phyloP scores from a whole-genome alignment of 2,113 vertebrate genomes.

The Tetrao urogallus region DNA sequence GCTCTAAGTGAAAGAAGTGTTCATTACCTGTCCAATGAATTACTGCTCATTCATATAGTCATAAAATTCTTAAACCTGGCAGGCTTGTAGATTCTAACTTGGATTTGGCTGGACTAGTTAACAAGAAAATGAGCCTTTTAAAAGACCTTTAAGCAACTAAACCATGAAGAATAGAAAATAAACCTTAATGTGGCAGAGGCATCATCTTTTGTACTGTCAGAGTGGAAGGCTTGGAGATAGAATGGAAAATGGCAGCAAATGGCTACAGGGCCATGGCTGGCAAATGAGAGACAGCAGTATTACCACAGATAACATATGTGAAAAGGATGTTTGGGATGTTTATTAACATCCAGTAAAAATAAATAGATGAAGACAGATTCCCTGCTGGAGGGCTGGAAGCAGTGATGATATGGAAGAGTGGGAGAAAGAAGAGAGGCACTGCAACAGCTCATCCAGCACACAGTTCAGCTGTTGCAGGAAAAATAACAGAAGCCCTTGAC shows the following conservation, averaged over 20 bases:
- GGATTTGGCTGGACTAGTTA: background rate
- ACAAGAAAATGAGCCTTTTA: background rate
- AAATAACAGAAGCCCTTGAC: background rate
- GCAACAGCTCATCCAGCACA: background rate
- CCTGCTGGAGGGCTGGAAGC: background rate
- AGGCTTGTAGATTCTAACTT: background rate
- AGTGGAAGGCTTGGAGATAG: background rate
- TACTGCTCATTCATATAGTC: background rate
- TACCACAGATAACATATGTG: background rate
- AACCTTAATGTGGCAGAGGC: background rate
- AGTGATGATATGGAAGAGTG: background rate
- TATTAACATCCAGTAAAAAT: background rate
- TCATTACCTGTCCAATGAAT: background rate
- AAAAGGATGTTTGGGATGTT: background rate
- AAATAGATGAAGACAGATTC: background rate
- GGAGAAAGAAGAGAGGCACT: background rate
- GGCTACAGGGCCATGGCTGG: background rate
- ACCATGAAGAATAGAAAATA: background rate
- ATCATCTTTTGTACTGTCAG: background rate
- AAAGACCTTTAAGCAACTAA: background rate
- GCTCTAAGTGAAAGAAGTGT: background rate
- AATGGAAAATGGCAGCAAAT: background rate
- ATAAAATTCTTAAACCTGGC: conserved; percentile 5
- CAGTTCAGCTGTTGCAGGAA: background rate
- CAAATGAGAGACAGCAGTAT: background rate